Evolutionary conservation across 2,888 invertebrate genomes (phyloP).

Genomic region (Leptopilina myrica): DNA sequence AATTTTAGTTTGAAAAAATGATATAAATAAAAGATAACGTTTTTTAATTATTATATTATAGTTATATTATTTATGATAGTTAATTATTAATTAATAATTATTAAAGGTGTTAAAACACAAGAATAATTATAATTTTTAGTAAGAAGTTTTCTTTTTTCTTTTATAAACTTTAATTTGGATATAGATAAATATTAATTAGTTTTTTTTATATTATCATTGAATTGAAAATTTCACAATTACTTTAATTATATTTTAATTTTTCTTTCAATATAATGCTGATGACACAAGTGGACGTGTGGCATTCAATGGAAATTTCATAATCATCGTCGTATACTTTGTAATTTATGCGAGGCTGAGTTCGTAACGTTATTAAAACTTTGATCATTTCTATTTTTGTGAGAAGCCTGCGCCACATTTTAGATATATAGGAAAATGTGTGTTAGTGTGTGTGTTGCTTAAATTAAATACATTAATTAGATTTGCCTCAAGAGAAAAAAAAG

Average conservation of each 20-base stretch:
- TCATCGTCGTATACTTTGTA: slow-evolving; percentile 11
- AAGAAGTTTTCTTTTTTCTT: background rate
- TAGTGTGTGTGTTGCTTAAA: background rate
- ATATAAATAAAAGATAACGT: too few species aligned
- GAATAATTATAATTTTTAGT: too few species aligned
- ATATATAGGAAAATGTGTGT: background rate
- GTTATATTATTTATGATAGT: too few species aligned
- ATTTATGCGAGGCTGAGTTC: slow-evolving; percentile 29
- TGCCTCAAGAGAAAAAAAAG: background rate
- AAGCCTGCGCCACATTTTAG: slow-evolving; percentile 56
- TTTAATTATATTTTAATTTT: slow-evolving; percentile 31
- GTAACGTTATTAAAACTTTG: slow-evolving; percentile 68
- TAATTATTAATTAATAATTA: too few species aligned
- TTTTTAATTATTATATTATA: too few species aligned
- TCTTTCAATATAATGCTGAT: slow-evolving; percentile 19
- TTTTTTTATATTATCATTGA: background rate
- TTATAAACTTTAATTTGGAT: background rate
- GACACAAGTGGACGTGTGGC: slow-evolving; percentile 38
- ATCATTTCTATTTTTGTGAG: slow-evolving; percentile 69
- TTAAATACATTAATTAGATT: slow-evolving; percentile 7
- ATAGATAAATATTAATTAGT: background rate
- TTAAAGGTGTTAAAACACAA: too few species aligned
- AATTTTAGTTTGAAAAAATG: too few species aligned
- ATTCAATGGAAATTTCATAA: slow-evolving; percentile 30
- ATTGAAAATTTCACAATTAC: background rate